A percentile compares a stretch with the other conserved stretches of the same genome.
Evolutionary conservation across 2,113 vertebrate species (phyloP).

Genomic region (Coreoperca whiteheadi): DNA sequence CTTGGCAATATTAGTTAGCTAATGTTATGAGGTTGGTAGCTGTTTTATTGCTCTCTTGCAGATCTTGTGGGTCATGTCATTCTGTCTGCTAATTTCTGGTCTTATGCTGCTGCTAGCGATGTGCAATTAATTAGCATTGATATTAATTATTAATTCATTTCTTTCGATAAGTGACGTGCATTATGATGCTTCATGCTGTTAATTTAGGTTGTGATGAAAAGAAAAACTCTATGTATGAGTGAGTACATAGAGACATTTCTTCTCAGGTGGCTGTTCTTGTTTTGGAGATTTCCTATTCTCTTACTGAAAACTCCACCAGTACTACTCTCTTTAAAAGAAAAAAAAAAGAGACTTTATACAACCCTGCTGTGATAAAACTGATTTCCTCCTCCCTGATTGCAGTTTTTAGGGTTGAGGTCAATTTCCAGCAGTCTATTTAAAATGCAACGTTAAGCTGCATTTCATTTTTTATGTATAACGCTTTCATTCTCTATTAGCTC

Average conservation of each 20-base stretch:
- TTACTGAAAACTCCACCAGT: not conserved
- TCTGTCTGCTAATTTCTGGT: constrained; percentile 19
- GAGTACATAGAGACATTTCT: not conserved
- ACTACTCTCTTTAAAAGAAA: not conserved
- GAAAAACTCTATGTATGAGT: not conserved
- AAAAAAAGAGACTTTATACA: not conserved
- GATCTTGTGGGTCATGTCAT: constrained; percentile 1
- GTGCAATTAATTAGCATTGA: constrained; percentile 19
- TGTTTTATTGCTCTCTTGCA: constrained; percentile 16
- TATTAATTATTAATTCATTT: constrained; percentile 20
- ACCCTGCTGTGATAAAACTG: constrained; percentile 1
- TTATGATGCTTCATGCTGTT: constrained; percentile 26
- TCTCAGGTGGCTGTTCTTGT: not conserved
- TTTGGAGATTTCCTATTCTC: not conserved
- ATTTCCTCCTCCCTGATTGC: constrained; percentile 2
- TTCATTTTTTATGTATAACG: constrained; percentile 40
- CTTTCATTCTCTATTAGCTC: constrained; percentile 17
- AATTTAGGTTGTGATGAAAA: constrained; percentile 3
- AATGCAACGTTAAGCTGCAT: constrained; percentile 28
- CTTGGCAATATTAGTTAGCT: not conserved
- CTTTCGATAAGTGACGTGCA: constrained; percentile 14
- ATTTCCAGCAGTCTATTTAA: constrained; percentile 29
- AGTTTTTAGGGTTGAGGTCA: constrained; percentile 34
- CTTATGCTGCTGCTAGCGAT: not conserved
- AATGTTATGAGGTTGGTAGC: not conserved